Conservation (phyloP, 2,888 invertebrate species). For the Maniola hyperantus region DNA sequence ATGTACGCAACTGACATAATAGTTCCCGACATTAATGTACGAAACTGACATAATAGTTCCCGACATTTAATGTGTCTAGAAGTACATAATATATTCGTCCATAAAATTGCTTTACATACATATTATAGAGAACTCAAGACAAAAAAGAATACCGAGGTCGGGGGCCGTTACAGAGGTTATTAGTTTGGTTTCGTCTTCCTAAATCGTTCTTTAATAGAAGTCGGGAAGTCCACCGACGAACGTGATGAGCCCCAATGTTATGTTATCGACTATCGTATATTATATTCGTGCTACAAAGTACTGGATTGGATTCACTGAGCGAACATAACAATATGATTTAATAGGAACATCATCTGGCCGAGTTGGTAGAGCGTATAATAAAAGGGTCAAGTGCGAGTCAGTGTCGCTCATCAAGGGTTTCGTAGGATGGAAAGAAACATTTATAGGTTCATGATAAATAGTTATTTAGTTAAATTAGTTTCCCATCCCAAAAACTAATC, state of each 20-base stretch:
- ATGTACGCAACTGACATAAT: too few relatives aligned
- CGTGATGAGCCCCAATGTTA: slow-evolving; percentile 23
- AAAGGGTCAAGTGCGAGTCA: background rate
- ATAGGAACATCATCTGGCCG: background rate
- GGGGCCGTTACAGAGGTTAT: background rate
- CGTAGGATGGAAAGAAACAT: too few relatives aligned
- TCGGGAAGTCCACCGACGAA: slow-evolving; percentile 20
- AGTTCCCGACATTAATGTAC: too few relatives aligned
- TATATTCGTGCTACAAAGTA: slow-evolving; percentile 8
- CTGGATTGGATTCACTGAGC: slow-evolving; percentile 10
- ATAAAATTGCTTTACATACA: too few relatives aligned
- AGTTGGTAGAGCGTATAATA: background rate
- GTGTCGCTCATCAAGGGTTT: too few relatives aligned
- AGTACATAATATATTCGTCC: too few relatives aligned
- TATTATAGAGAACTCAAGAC: background rate
- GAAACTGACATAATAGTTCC: too few relatives aligned
- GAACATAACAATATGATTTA: background rate
- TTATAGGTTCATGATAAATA: too few relatives aligned
- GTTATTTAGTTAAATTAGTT: too few relatives aligned
- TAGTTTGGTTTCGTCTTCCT: slow-evolving; percentile 18
- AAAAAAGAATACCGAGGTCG: slow-evolving; percentile 9
- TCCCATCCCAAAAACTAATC: too few relatives aligned
- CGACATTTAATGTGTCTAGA: too few relatives aligned
- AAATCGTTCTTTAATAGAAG: slow-evolving; percentile 23
- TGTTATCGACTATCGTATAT: slow-evolving; percentile 20